Evolutionary conservation across 2,797 vertebrate species (phyloP).

Genomic region (Ctenopoma kingsleyae): DNA sequence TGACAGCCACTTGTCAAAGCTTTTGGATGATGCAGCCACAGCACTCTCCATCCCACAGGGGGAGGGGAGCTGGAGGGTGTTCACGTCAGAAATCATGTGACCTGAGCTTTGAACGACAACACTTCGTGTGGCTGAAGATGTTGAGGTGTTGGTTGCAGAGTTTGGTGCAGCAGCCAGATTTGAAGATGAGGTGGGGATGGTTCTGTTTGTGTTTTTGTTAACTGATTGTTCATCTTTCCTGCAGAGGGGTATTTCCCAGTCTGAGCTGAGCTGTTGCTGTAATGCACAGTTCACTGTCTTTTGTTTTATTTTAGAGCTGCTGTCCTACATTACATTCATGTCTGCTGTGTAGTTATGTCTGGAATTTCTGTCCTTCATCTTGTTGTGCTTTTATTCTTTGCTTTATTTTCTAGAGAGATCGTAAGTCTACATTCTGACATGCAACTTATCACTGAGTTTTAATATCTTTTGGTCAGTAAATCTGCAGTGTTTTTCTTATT

Average conservation of each 20-base stretch:
- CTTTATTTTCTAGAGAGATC: not conserved
- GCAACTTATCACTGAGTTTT: not conserved
- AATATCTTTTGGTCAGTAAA: not conserved
- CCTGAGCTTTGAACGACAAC: conserved; percentile 18
- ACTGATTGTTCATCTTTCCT: not conserved
- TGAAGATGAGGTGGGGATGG: conserved; percentile 13
- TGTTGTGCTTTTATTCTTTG: not conserved
- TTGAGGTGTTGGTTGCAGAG: conserved; percentile 10
- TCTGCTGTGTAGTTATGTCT: conserved; percentile 32
- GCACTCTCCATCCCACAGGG: conserved; percentile 37
- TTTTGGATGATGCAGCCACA: conserved; percentile 49
- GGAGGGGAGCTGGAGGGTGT: not conserved
- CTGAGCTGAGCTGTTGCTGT: conserved; percentile 2
- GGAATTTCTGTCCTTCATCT: conserved; percentile 26
- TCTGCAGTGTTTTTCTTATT: not conserved
- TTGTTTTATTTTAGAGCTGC: conserved; percentile 11
- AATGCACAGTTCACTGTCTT: conserved; percentile 14
- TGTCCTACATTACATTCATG: conserved; percentile 49
- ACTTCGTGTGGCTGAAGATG: conserved; percentile 24
- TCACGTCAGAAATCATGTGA: conserved; percentile 43
- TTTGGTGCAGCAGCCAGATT: conserved; percentile 1
- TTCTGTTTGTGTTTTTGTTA: not conserved
- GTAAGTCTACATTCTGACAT: not conserved
- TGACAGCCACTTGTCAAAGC: conserved; percentile 71
- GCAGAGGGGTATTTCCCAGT: not conserved